Percentiles rank a stretch among this genome's conserved stretches.
Evolutionary conservation across 2,797 vertebrate genomes (phyloP).

Genomic region (Anas acuta): DNA sequence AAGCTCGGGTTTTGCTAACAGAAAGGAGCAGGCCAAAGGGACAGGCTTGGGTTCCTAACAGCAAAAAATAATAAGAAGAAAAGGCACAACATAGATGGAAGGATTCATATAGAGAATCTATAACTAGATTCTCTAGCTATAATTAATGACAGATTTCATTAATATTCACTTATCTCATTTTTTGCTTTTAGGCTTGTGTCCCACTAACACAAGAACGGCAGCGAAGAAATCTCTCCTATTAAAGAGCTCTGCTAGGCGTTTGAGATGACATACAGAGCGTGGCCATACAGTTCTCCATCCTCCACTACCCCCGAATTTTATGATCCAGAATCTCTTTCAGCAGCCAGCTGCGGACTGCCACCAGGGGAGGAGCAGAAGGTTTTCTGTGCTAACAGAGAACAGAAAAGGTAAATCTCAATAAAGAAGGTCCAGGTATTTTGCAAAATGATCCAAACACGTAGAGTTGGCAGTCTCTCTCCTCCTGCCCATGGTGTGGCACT

Average conservation of each 20-base stretch:
- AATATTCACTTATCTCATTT: not conserved
- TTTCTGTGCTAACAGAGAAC: not conserved
- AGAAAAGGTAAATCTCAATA: not conserved
- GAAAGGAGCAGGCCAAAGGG: not conserved
- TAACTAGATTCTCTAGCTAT: not conserved
- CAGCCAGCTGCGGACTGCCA: not conserved
- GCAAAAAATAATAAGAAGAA: not conserved
- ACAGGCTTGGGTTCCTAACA: accelerated
- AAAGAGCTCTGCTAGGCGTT: not conserved
- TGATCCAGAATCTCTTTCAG: not conserved
- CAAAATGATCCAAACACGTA: not conserved
- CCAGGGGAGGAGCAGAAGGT: not conserved
- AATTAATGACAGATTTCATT: conserved; percentile 35
- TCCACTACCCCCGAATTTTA: not conserved
- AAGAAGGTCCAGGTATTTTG: not conserved
- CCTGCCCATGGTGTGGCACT: not conserved
- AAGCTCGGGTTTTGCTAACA: not conserved
- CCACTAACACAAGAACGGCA: accelerated
- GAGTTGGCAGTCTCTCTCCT: not conserved
- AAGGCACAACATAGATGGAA: accelerated
- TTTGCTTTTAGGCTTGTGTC: not conserved
- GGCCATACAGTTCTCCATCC: not conserved
- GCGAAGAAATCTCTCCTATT: not conserved
- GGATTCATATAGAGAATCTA: too few relatives aligned
- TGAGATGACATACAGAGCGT: accelerated